phyloP scores from a whole-genome alignment of 2,113 vertebrate species.

The Zosterops pallidus region DNA sequence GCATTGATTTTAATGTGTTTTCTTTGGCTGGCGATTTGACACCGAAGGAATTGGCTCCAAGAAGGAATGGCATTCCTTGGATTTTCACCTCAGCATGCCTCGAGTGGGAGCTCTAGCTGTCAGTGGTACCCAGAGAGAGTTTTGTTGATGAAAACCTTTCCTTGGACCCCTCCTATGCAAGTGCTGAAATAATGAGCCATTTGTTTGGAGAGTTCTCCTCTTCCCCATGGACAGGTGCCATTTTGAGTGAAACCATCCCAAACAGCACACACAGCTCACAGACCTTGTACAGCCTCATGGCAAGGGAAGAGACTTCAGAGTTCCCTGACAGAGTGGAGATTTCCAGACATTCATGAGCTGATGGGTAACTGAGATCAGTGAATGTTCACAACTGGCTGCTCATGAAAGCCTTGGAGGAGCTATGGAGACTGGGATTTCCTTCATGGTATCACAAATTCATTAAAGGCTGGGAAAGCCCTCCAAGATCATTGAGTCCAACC shows the following conservation, averaged over 20 bases:
- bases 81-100: conserved; percentile 5
- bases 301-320: not conserved
- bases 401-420: not conserved
- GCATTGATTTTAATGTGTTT: conserved; percentile 42
- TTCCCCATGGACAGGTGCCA: not conserved
- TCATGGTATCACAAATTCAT: not conserved
- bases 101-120: conserved; percentile 1
- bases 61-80: conserved; percentile 3
- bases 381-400: not conserved
- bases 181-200: not conserved
- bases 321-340: not conserved
- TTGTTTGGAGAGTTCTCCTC: not conserved
- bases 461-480: not conserved
- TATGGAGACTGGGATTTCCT: not conserved
- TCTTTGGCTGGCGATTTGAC: conserved; percentile 5
- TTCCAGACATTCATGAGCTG: not conserved
- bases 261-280: not conserved
- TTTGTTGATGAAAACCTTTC: not conserved
- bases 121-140: not conserved
- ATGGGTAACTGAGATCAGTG: not conserved
- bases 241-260: conserved; percentile 1
- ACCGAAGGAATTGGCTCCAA: not conserved
- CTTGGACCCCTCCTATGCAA: not conserved
- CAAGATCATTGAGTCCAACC: not conserved
- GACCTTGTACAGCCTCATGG: not conserved